phyloP scores from a whole-genome alignment of 2,113 vertebrate species.

The Chaetodon trifascialis region DNA sequence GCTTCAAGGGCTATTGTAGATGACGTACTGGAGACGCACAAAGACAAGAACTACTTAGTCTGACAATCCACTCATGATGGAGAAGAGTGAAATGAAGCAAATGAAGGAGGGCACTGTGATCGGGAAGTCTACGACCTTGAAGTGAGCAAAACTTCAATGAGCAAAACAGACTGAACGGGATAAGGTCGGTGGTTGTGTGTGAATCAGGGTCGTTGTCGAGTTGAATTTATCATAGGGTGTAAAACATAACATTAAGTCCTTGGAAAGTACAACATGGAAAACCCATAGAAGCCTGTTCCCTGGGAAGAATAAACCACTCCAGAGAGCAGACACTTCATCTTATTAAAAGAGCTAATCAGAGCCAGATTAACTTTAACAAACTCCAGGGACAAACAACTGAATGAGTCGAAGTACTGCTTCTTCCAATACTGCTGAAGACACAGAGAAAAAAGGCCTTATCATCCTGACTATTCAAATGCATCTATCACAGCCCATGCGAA shows the following conservation, averaged over 20 bases:
- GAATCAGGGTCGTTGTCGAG: slow-evolving; percentile 64
- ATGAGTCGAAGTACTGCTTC: slow-evolving; percentile 31
- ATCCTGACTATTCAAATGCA: slow-evolving; percentile 33
- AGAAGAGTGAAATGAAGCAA: slow-evolving; percentile 51
- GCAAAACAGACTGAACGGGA: slow-evolving; percentile 42
- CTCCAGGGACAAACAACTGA: slow-evolving; percentile 55
- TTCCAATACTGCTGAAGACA: slow-evolving; percentile 21
- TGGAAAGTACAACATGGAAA: slow-evolving; percentile 60
- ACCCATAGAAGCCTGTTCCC: slow-evolving; percentile 27
- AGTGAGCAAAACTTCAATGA: slow-evolving; percentile 55
- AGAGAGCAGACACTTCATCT: slow-evolving; percentile 45
- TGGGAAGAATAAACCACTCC: slow-evolving; percentile 52
- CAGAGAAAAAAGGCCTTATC: slow-evolving; percentile 1
- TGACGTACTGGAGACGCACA: slow-evolving; percentile 48
- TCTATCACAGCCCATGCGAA: slow-evolving; percentile 23
- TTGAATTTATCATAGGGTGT: slow-evolving; percentile 72
- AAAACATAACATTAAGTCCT: slow-evolving; percentile 70
- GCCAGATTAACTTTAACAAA: slow-evolving; percentile 62
- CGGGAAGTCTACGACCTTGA: slow-evolving; percentile 69
- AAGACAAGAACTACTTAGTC: slow-evolving; percentile 78
- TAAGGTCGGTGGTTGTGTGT: slow-evolving; percentile 33
- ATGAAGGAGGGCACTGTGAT: slow-evolving; percentile 41
- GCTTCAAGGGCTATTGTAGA: slow-evolving; percentile 66
- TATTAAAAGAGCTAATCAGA: slow-evolving; percentile 64
- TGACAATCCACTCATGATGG: slow-evolving; percentile 58